Evolutionary conservation across 2,888 invertebrate genomes (phyloP).

Genomic region (Malthinus flaveolus): DNA sequence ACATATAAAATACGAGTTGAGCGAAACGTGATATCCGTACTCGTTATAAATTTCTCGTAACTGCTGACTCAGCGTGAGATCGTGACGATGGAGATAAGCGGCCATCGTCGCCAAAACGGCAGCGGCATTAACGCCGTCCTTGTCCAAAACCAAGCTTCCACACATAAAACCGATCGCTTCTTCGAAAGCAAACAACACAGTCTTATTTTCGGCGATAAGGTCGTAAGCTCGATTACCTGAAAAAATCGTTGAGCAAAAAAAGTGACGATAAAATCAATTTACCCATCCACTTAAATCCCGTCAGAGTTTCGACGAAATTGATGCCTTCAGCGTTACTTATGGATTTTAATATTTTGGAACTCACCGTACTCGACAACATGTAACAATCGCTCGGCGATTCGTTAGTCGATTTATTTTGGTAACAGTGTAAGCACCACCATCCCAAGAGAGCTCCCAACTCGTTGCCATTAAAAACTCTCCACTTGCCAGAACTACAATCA

Average conservation of each 20-base stretch:
- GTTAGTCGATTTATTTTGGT: slow-evolving; percentile 57
- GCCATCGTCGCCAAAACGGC: slow-evolving; percentile 77
- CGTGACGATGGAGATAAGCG: slow-evolving; percentile 66
- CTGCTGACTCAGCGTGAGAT: slow-evolving; percentile 62
- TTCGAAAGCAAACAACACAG: slow-evolving; percentile 92
- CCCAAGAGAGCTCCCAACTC: slow-evolving; percentile 92
- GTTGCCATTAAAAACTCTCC: slow-evolving; percentile 94
- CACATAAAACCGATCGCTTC: slow-evolving; percentile 99
- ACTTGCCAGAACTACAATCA: slow-evolving; percentile 61
- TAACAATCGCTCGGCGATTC: slow-evolving; percentile 66
- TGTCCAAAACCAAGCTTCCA: slow-evolving; percentile 85
- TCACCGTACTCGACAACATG: slow-evolving; percentile 92
- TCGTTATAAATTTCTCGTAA: slow-evolving; percentile 75
- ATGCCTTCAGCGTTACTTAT: slow-evolving; percentile 81
- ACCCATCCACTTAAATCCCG: slow-evolving; percentile 99
- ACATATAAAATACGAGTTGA: slow-evolving; percentile 90
- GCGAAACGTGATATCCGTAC: slow-evolving; percentile 88
- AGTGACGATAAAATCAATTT: not conserved
- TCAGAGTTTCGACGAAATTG: slow-evolving; percentile 83
- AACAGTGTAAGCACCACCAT: slow-evolving; percentile 84
- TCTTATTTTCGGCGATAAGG: slow-evolving; percentile 70
- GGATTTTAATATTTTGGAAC: slow-evolving; percentile 88
- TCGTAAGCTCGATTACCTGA: slow-evolving; percentile 76
- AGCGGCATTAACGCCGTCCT: slow-evolving; percentile 94
- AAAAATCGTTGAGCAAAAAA: slow-evolving; percentile 12